Evolutionary conservation across 2,797 vertebrate species (phyloP).

Genomic region (Danio tinwini): DNA sequence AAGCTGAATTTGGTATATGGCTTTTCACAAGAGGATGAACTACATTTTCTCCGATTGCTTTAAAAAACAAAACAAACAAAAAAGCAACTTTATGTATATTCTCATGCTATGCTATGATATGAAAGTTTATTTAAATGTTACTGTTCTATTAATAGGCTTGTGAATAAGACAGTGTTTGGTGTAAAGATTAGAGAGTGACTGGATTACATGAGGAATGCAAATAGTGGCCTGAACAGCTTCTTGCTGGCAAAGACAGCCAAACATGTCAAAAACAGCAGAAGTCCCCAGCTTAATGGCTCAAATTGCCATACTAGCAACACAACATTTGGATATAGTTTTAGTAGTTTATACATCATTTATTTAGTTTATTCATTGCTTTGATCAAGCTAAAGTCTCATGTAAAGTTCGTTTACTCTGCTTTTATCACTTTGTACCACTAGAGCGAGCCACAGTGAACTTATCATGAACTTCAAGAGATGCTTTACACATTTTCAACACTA

Average conservation of each 20-base stretch:
- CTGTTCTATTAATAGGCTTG: background rate
- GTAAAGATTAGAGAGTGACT: constrained; percentile 2
- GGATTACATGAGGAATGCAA: background rate
- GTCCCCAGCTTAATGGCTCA: background rate
- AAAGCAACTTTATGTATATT: too few species aligned
- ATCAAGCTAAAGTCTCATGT: background rate
- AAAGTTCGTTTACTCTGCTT: background rate
- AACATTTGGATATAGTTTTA: background rate
- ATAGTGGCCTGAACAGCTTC: background rate
- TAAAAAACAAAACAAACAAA: too few species aligned
- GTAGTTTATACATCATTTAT: background rate
- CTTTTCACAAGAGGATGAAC: too few species aligned
- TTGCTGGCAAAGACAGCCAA: background rate
- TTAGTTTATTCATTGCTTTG: background rate
- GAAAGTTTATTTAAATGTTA: too few species aligned
- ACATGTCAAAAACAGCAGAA: background rate
- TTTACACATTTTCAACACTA: background rate
- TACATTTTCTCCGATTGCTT: too few species aligned
- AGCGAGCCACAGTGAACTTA: constrained; percentile 42
- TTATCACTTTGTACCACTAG: constrained; percentile 49
- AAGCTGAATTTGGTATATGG: too few species aligned
- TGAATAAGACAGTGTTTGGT: background rate
- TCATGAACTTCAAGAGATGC: background rate
- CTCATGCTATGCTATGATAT: too few species aligned
- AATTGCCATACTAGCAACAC: background rate